Conservation (phyloP, 2,113 vertebrate genomes). For the Leuciscus idus region DNA sequence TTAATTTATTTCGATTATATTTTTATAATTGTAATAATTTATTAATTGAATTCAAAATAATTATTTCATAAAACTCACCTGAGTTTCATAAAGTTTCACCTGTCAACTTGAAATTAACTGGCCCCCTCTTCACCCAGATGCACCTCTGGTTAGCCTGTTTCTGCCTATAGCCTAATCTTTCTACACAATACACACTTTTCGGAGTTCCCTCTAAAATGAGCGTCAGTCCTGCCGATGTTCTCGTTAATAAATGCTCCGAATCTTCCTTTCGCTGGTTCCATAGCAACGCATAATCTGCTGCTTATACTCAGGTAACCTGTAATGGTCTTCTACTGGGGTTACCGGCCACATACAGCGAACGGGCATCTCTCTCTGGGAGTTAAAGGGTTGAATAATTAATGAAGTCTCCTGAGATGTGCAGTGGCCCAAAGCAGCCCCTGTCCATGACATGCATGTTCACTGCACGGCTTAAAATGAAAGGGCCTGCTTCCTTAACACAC, state of each 20-base stretch:
- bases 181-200: background rate
- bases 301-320: background rate
- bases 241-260: background rate
- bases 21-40: background rate
- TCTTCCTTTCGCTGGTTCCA: background rate
- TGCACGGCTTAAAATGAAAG: conserved; percentile 27
- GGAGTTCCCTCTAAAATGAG: background rate
- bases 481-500: conserved; percentile 1
- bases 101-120: background rate
- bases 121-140: too few species aligned
- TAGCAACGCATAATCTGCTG: conserved; percentile 7
- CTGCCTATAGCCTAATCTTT: background rate
- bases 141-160: background rate
- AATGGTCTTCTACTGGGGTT: conserved; percentile 13
- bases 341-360: conserved; percentile 8
- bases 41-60: background rate
- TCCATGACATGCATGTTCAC: conserved; percentile 44
- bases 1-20: background rate
- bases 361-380: conserved; percentile 54
- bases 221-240: background rate
- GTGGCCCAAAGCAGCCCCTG: conserved; percentile 51
- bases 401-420: conserved; percentile 70
- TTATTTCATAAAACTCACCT: background rate
- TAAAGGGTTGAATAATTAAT: conserved; percentile 76
- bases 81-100: background rate